Base-by-base conservation (phyloP, 2,888 invertebrate species). In the Plagodis pulveraria region DNA sequence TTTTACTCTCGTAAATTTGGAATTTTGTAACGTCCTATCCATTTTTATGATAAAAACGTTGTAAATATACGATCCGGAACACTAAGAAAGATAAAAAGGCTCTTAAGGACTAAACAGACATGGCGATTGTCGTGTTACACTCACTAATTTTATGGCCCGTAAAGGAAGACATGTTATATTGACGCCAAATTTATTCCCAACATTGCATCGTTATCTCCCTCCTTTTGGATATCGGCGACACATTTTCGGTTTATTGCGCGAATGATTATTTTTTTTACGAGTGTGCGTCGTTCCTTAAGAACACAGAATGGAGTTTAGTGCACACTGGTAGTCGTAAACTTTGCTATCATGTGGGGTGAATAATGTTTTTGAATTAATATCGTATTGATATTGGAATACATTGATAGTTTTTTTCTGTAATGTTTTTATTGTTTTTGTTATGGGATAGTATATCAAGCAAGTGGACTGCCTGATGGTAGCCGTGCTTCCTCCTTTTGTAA, bases 231-330 rank as follows among this genome's bases (percentile, higher is more conserved):
- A 57, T 62, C 54, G 55, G 49, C 34, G 60, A 56, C 62, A 63
- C 63, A 65, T 61, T 40, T 58, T 54, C 63, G 50, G 58, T 70
- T 67, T 66, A 66, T 62, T 57, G 63, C 67, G 58, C 60, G 63
- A 65, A 67, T 66, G 65, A 67, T 70, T 67, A 64, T 67, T 63
- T 65, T 60, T 52, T 67, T 67, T 65, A 67, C 60, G 67, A 67
- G 62, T 60, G 54, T 48, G 52, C 58, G 63, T 56, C 47, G 62
- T 49, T 51, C 51, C 52, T 61, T 56, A 51, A 52, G 45, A 42
- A 22, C 12, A 41, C 48, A 42, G 56, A 52, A 49, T 41, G 52
- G 52, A 34, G 38, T 56, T 61, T 56, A 61, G 56, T 51, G 51
- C 52, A 48, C 40, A 49, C 36, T 50, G 49, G 42, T 49, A 47